Conservation (phyloP, 1,140 invertebrate genomes). For the Drosophila sproati region DNA sequence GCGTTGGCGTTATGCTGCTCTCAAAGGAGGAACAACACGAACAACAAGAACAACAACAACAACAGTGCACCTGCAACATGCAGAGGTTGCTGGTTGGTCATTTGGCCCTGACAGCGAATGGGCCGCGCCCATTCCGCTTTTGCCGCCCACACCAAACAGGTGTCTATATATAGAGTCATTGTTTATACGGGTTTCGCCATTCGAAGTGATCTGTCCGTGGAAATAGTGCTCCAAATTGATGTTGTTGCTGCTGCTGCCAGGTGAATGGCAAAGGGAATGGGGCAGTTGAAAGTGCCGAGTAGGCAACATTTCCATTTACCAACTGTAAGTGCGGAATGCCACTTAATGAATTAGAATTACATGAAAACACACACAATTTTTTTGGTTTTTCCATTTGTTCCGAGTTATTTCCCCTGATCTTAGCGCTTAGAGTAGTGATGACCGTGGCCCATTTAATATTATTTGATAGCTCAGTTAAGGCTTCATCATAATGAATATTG, state of each 20-base stretch:
- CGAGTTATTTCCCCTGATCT: too few relatives aligned
- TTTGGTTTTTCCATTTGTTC: too few relatives aligned
- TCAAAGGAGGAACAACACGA: slow-evolving; percentile 21
- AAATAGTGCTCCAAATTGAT: neutral
- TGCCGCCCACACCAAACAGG: slow-evolving; percentile 29
- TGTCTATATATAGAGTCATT: slow-evolving; percentile 17
- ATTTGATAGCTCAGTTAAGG: too few relatives aligned
- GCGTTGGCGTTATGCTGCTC: slow-evolving; percentile 32
- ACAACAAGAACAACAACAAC: slow-evolving; percentile 17
- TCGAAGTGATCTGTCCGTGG: slow-evolving; percentile 1
- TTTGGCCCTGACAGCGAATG: slow-evolving; percentile 40
- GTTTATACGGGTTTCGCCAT: slow-evolving; percentile 23
- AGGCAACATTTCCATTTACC: neutral
- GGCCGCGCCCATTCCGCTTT: slow-evolving; percentile 3
- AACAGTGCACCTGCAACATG: slow-evolving; percentile 37
- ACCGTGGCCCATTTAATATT: too few relatives aligned
- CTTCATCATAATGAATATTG: too few relatives aligned
- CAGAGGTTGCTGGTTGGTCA: slow-evolving; percentile 13
- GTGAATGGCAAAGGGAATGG: neutral
- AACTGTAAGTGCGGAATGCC: too few relatives aligned
- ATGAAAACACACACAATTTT: too few relatives aligned
- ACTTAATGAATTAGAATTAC: too few relatives aligned
- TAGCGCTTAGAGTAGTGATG: too few relatives aligned
- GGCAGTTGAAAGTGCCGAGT: neutral
- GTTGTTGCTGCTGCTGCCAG: slow-evolving; percentile 1